These are phyloP conservation scores for Drosophila bocqueti DNA, from an alignment of 1,140 invertebrate genomes.

Conservation along the genomic window DNA sequence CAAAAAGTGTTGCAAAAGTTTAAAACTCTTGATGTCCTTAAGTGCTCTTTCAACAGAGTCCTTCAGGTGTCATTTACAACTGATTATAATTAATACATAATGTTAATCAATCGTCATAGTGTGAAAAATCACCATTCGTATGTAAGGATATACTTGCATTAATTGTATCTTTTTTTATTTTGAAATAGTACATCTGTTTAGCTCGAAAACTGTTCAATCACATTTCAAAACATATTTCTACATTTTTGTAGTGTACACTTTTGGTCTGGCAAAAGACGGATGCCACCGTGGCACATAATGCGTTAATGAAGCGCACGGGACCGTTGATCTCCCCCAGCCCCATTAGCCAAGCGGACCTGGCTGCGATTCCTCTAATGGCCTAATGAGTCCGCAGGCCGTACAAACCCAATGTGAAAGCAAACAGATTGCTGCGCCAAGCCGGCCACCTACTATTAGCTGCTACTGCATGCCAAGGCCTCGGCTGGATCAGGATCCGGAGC, in stretches of 20 bases:
- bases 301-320: slow-evolving; percentile 61
- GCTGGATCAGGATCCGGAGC: background rate
- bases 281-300: slow-evolving; percentile 44
- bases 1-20: background rate
- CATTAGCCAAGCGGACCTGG: slow-evolving; percentile 33
- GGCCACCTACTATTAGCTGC: slow-evolving; percentile 23
- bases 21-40: background rate
- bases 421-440: slow-evolving; percentile 25
- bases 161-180: too few relatives aligned
- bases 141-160: background rate
- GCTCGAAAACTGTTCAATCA: too few relatives aligned
- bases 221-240: background rate
- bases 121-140: too few relatives aligned
- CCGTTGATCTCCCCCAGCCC: slow-evolving; percentile 10
- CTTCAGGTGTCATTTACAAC: background rate
- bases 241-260: slow-evolving; percentile 12
- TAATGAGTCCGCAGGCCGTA: slow-evolving; percentile 53
- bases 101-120: too few relatives aligned
- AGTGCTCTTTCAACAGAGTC: background rate
- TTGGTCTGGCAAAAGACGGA: slow-evolving; percentile 35
- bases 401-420: slow-evolving; percentile 42
- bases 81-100: background rate
- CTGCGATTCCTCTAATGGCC: slow-evolving; percentile 55
- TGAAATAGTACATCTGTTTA: background rate
- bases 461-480: slow-evolving; percentile 1